Evolutionary conservation across 1,140 invertebrate species (phyloP).

Genomic region (Dysdera silvatica): DNA sequence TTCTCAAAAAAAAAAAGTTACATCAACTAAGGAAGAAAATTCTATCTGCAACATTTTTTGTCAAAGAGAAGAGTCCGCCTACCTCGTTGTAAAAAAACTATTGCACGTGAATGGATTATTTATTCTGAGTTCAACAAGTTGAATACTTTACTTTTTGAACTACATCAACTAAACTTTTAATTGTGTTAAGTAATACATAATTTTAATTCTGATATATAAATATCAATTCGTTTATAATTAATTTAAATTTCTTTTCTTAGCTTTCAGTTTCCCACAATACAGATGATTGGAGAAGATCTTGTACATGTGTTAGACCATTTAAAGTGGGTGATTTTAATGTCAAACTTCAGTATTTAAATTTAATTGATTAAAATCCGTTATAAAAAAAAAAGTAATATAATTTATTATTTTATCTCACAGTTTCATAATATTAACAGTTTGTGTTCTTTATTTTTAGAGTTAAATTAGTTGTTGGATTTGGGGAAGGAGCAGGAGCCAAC

Average conservation of each 20-base stretch:
- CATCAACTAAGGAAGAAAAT: too few relatives aligned
- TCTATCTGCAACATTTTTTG: too few relatives aligned
- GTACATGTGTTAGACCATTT: constrained; percentile 72
- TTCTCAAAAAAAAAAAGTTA: too few relatives aligned
- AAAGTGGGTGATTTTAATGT: constrained; percentile 44
- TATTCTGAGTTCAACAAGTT: too few relatives aligned
- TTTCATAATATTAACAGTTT: neutral
- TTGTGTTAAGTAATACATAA: too few relatives aligned
- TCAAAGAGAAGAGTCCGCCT: too few relatives aligned
- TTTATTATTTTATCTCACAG: neutral
- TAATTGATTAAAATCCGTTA: neutral
- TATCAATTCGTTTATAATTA: neutral
- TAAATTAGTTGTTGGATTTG: constrained; percentile 37
- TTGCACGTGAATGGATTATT: too few relatives aligned
- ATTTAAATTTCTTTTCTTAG: constrained; percentile 13
- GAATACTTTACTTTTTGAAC: too few relatives aligned
- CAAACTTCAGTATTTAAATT: neutral
- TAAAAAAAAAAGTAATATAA: neutral
- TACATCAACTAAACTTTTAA: too few relatives aligned
- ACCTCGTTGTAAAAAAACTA: too few relatives aligned
- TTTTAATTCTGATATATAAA: too few relatives aligned
- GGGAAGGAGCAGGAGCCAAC: constrained; percentile 38
- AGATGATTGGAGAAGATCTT: constrained; percentile 73
- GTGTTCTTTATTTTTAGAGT: constrained; percentile 29
- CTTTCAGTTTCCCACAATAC: constrained; percentile 64